phyloP scores from a whole-genome alignment of 2,888 invertebrate genomes.

The Caenorhabditis sp. region DNA sequence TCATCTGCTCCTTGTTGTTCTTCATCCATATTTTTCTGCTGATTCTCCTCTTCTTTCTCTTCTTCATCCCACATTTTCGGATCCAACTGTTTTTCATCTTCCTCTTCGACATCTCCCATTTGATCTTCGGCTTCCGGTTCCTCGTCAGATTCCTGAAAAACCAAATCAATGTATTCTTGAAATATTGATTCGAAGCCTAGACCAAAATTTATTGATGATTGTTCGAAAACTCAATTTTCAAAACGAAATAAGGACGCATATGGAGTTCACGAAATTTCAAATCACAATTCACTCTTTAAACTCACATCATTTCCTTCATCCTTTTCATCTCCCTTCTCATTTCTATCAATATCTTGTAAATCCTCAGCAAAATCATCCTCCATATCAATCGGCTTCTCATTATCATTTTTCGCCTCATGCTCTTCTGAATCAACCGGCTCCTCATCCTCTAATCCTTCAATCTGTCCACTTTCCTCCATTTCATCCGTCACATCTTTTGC shows the following conservation, averaged over 20 bases:
- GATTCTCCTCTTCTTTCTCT: conserved; percentile 60
- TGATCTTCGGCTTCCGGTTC: conserved; percentile 57
- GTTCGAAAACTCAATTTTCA: too few species aligned
- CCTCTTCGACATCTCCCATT: conserved; percentile 72
- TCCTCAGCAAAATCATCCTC: conserved; percentile 70
- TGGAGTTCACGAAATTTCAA: neutral
- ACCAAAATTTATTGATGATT: too few species aligned
- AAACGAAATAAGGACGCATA: neutral
- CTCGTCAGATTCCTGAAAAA: conserved; percentile 32
- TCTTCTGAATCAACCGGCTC: conserved; percentile 74
- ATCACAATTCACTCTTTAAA: neutral
- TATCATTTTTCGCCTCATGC: conserved; percentile 76
- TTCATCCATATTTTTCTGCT: conserved; percentile 78
- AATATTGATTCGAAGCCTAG: too few species aligned
- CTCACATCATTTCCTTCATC: conserved; percentile 74
- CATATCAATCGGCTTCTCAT: conserved; percentile 70
- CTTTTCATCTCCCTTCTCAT: conserved; percentile 76
- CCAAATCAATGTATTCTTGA: too few species aligned
- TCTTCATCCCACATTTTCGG: conserved; percentile 95
- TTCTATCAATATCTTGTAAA: conserved; percentile 63
- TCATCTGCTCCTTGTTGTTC: conserved; percentile 55
- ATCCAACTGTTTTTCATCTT: conserved; percentile 84
- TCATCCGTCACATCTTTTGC: conserved; percentile 93
- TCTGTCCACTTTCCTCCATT: conserved; percentile 78
- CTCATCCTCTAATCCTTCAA: conserved; percentile 62